These are phyloP conservation scores for Drepanosiphum platanoidis DNA, from an alignment of 2,888 invertebrate genomes.

Conservation along the genomic window DNA sequence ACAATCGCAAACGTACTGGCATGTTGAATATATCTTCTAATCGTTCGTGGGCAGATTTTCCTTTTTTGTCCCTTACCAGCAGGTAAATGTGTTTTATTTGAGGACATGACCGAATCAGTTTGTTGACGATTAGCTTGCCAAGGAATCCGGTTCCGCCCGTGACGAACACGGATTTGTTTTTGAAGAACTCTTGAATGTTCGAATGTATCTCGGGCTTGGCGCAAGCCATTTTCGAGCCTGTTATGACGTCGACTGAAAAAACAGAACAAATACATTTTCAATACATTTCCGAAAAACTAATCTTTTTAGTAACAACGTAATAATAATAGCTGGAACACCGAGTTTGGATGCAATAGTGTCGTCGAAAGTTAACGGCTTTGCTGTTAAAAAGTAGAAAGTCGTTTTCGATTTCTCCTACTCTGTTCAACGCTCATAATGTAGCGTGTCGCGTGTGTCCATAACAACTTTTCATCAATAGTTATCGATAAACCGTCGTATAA, in stretches of 20 bases:
- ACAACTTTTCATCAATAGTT: conserved; percentile 10
- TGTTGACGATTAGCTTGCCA: conserved; percentile 91
- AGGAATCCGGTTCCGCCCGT: conserved; percentile 95
- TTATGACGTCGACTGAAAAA: background rate
- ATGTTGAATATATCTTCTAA: conserved; percentile 67
- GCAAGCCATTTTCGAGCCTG: conserved; percentile 13
- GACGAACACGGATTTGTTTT: conserved; percentile 83
- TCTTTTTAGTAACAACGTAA: background rate
- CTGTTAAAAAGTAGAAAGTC: conserved; percentile 31
- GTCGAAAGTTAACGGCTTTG: background rate
- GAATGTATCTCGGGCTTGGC: conserved; percentile 3
- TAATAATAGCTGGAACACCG: background rate
- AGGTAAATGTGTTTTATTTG: conserved; percentile 67
- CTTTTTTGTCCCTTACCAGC: conserved; percentile 67
- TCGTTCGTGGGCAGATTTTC: conserved; percentile 66
- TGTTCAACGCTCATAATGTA: background rate
- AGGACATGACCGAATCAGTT: conserved; percentile 74
- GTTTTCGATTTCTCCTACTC: conserved; percentile 27
- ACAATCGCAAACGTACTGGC: conserved; percentile 65
- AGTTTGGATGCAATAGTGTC: background rate
- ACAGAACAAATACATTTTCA: background rate
- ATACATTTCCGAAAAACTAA: background rate
- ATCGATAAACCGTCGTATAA: background rate
- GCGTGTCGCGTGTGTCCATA: background rate
- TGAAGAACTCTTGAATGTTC: conserved; percentile 71